Conservation (phyloP, 2,888 invertebrate genomes). For the Oscheius sp. region DNA sequence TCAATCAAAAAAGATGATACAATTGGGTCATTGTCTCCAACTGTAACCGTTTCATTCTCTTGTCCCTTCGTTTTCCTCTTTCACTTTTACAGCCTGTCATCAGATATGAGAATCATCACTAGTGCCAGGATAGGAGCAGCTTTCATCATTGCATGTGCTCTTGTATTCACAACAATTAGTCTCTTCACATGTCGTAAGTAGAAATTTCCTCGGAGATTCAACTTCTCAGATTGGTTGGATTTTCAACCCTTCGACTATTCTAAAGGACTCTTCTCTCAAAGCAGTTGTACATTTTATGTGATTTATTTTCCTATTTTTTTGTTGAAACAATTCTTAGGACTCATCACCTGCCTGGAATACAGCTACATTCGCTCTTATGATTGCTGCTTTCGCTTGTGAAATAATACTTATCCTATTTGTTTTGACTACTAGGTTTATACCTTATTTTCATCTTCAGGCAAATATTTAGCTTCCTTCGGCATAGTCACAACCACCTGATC, state of each 20-base stretch:
- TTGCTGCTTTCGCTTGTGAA: conserved; percentile 2
- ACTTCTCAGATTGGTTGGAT: conserved; percentile 6
- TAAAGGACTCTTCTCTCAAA: conserved; percentile 17
- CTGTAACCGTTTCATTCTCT: conserved; percentile 4
- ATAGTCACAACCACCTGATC: not conserved
- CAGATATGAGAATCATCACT: not conserved
- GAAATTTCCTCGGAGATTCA: not conserved
- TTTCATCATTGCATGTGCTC: not conserved
- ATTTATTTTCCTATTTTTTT: not conserved
- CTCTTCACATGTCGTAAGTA: conserved; percentile 21
- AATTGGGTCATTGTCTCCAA: not conserved
- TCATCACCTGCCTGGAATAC: conserved; percentile 12
- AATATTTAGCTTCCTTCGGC: not conserved
- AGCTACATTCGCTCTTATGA: conserved; percentile 6
- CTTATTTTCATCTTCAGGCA: not conserved
- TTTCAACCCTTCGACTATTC: not conserved
- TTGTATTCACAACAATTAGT: conserved; percentile 6
- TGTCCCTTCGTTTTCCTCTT: not conserved
- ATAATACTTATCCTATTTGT: conserved; percentile 3
- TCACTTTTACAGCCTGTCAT: not conserved
- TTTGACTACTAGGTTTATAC: not conserved
- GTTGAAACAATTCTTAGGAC: not conserved
- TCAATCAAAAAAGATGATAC: no score
- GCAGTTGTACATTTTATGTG: not conserved
- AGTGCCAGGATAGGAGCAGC: not conserved